These are phyloP conservation scores for Platichthys flesus DNA, from an alignment of 2,113 vertebrate species.

Conservation along the genomic window DNA sequence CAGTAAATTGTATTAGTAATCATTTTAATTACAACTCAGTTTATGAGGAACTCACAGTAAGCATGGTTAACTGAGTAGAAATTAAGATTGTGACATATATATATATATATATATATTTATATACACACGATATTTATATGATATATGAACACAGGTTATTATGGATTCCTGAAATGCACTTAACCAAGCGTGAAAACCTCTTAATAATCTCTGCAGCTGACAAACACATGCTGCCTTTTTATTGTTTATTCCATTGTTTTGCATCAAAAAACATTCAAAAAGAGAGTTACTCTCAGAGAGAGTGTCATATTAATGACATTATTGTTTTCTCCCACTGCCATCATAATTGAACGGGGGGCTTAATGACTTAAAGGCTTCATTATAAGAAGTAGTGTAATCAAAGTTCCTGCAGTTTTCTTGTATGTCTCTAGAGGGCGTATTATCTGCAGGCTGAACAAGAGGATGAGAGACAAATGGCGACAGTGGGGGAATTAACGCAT, in stretches of 20 bases:
- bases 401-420: conserved; percentile 61
- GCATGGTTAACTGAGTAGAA: not conserved
- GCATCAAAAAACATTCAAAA: conserved; percentile 13
- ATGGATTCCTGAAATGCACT: not conserved
- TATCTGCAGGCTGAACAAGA: conserved; percentile 58
- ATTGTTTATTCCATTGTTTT: not conserved
- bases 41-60: too few species aligned
- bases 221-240: not conserved
- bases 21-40: not conserved
- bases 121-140: not conserved
- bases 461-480: conserved; percentile 30
- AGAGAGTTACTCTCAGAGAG: conserved; percentile 10
- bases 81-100: not conserved
- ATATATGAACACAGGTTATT: conserved; percentile 3
- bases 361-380: conserved; percentile 71
- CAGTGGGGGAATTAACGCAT: conserved; percentile 45
- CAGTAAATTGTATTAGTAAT: not conserved
- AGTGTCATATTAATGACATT: conserved; percentile 56
- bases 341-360: conserved; percentile 66
- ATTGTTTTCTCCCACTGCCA: conserved; percentile 30
- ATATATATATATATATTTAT: too few species aligned
- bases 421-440: conserved; percentile 73
- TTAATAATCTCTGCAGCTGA: too few species aligned
- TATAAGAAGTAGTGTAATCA: conserved; percentile 65
- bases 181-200: not conserved